A percentile compares a stretch with the other conserved stretches of the same genome.
These are phyloP conservation scores for Furnarius figulus DNA, from an alignment of 2,113 vertebrate genomes.

Conservation along the genomic window DNA sequence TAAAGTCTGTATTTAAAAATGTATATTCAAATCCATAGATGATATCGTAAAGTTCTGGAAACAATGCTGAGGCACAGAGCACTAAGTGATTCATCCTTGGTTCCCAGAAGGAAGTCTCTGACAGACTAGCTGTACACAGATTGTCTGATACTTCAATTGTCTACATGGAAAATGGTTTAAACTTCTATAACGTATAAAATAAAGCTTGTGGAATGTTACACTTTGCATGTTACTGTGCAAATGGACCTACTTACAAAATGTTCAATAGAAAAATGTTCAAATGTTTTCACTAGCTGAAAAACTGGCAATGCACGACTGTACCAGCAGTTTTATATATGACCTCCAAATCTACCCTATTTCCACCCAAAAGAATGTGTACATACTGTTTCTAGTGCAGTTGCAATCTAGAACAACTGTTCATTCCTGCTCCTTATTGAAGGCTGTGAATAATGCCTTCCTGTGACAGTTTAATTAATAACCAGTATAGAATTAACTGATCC, in stretches of 20 bases:
- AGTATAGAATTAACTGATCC: neutral
- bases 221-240: neutral
- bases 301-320: accelerated
- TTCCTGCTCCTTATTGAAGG: neutral
- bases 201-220: neutral
- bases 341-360: neutral
- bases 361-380: neutral
- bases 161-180: neutral
- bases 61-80: accelerated
- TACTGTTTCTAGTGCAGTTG: neutral
- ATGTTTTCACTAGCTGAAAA: neutral
- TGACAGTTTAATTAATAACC: neutral
- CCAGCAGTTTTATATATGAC: neutral
- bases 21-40: neutral
- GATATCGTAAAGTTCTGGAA: neutral
- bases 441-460: neutral
- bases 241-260: neutral
- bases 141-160: neutral
- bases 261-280: neutral
- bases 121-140: neutral
- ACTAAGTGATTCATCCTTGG: neutral
- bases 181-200: neutral
- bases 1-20: neutral
- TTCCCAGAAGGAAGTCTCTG: neutral
- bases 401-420: neutral